Evolutionary conservation across 2,888 invertebrate genomes (phyloP).

Genomic region (Patella caerulea): DNA sequence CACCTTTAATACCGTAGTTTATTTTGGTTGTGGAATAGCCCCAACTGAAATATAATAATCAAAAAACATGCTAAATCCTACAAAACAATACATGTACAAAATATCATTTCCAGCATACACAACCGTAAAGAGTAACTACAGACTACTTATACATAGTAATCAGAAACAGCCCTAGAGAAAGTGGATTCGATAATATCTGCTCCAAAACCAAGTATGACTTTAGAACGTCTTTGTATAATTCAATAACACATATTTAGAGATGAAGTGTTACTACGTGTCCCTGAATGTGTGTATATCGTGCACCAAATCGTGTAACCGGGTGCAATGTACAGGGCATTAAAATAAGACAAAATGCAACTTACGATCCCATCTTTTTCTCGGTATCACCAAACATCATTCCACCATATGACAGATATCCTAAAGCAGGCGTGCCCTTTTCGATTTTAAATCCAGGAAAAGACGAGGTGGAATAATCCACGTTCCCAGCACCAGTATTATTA

Average conservation of each 20-base stretch:
- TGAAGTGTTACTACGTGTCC: no score
- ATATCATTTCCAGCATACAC: no score
- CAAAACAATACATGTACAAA: no score
- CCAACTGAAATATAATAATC: slow-evolving; percentile 31
- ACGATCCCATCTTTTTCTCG: slow-evolving; percentile 35
- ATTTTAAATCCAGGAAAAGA: slow-evolving; percentile 44
- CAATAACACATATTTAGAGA: no score
- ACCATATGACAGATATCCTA: slow-evolving; percentile 44
- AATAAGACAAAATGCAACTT: no score
- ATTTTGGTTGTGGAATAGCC: slow-evolving; percentile 27
- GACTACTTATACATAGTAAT: no score
- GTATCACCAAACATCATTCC: slow-evolving; percentile 41
- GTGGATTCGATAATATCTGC: no score
- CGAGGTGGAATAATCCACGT: slow-evolving; percentile 33
- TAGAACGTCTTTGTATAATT: no score
- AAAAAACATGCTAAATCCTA: neutral
- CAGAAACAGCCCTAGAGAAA: no score
- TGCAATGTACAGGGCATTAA: slow-evolving; percentile 29
- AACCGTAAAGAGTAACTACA: no score
- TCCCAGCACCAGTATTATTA: slow-evolving; percentile 29
- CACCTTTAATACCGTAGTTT: slow-evolving; percentile 48
- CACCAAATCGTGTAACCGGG: slow-evolving; percentile 27
- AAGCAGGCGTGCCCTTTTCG: slow-evolving; percentile 23
- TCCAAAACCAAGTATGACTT: no score
- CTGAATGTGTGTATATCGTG: no score